Percentiles rank a stretch among this genome's conserved stretches.
phyloP scores from a whole-genome alignment of 2,888 invertebrate genomes.

The Seira musarum region DNA sequence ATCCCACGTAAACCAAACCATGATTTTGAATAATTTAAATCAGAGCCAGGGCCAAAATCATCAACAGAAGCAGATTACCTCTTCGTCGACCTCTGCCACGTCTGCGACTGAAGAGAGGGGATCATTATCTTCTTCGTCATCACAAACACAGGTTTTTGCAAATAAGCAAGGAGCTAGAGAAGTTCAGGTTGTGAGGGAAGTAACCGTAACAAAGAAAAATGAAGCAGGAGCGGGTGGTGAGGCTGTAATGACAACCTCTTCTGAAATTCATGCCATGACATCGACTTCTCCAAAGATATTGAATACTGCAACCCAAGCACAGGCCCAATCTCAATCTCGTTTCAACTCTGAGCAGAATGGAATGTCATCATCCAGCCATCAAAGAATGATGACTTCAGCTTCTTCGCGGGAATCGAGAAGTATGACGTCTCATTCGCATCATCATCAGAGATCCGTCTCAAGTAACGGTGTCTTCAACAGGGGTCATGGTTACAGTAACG shows the following conservation, averaged over 20 bases:
- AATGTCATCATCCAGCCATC: too few relatives aligned
- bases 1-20: conserved; percentile 65
- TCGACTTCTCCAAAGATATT: neutral
- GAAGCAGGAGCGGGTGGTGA: conserved; percentile 57
- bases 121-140: conserved; percentile 20
- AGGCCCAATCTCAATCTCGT: too few relatives aligned
- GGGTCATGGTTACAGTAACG: too few relatives aligned
- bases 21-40: conserved; percentile 64
- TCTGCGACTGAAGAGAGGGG: conserved; percentile 37
- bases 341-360: too few relatives aligned
- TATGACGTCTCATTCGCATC: too few relatives aligned
- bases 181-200: conserved; percentile 68
- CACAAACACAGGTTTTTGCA: conserved; percentile 69
- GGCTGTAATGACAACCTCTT: conserved; percentile 58
- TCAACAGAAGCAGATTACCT: conserved; percentile 27
- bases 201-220: conserved; percentile 66
- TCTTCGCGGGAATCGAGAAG: too few relatives aligned
- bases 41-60: neutral
- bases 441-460: too few relatives aligned
- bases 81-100: conserved; percentile 1
- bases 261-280: conserved; percentile 20
- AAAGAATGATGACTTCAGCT: too few relatives aligned
- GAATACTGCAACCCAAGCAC: neutral
- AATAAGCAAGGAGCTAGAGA: conserved; percentile 71
- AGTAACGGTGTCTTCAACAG: too few relatives aligned